Evolutionary conservation across 2,113 vertebrate species (phyloP).

Genomic region (Furnarius figulus): DNA sequence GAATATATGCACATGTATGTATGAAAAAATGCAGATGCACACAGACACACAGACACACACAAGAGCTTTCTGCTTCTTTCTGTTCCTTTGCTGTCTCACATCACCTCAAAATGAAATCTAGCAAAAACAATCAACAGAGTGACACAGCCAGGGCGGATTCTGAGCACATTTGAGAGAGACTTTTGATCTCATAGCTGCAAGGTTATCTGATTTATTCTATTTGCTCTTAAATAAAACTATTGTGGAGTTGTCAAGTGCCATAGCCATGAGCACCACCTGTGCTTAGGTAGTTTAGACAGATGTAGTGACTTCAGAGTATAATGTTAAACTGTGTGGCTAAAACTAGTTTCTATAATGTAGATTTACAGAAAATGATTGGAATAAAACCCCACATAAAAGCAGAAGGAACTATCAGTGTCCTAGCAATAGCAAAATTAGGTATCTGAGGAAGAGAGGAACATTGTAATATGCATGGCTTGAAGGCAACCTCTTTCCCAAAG

Average conservation of each 20-base stretch:
- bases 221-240: background rate
- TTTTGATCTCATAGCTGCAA: background rate
- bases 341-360: background rate
- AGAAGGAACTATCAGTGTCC: background rate
- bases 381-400: background rate
- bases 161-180: background rate
- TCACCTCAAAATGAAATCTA: background rate
- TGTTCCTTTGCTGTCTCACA: background rate
- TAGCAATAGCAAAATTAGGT: background rate
- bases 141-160: background rate
- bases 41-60: background rate
- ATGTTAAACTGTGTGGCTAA: background rate
- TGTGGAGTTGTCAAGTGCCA: background rate
- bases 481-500: background rate
- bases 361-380: background rate
- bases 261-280: background rate
- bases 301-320: background rate
- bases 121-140: background rate
- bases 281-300: background rate
- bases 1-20: background rate
- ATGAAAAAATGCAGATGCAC: background rate
- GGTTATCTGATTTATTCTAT: background rate
- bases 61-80: background rate
- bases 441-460: background rate
- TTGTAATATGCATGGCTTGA: background rate